These are phyloP conservation scores for Typhlomys cinereus DNA, from an alignment of 2,113 vertebrate genomes.

Conservation along the genomic window DNA sequence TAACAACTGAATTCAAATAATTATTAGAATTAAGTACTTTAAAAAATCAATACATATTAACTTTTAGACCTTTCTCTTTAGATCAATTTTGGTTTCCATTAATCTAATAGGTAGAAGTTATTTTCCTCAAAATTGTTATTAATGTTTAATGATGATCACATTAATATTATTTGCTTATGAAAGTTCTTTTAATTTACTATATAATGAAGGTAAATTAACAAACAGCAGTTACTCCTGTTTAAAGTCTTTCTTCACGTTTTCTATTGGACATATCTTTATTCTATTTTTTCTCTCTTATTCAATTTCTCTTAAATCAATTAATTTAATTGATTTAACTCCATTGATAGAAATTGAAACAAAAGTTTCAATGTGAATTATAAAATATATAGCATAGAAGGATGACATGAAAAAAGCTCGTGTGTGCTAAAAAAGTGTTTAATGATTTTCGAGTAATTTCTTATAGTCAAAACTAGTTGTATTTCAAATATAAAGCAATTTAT, in stretches of 20 bases:
- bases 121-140: neutral
- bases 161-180: neutral
- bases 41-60: slow-evolving; percentile 32
- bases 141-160: slow-evolving; percentile 8
- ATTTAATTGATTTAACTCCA: neutral
- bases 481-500: slow-evolving; percentile 46
- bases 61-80: neutral
- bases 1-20: slow-evolving; percentile 18
- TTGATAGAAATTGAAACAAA: neutral
- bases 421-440: neutral
- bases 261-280: neutral
- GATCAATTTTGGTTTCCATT: neutral
- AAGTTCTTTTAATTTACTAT: neutral
- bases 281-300: too few relatives aligned
- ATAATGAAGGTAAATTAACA: slow-evolving; percentile 18
- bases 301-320: too few relatives aligned
- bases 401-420: neutral
- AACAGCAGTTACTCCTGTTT: neutral
- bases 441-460: neutral
- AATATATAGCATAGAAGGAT: neutral
- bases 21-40: neutral
- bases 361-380: neutral
- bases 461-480: neutral
- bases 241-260: slow-evolving; percentile 2
- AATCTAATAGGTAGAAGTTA: neutral